A percentile compares a stretch with the other conserved stretches of the same genome.
These are phyloP conservation scores for Agelas oroides DNA, from an alignment of 37 sponge, comb jelly and placozoan genomes.

Conservation along the genomic window DNA sequence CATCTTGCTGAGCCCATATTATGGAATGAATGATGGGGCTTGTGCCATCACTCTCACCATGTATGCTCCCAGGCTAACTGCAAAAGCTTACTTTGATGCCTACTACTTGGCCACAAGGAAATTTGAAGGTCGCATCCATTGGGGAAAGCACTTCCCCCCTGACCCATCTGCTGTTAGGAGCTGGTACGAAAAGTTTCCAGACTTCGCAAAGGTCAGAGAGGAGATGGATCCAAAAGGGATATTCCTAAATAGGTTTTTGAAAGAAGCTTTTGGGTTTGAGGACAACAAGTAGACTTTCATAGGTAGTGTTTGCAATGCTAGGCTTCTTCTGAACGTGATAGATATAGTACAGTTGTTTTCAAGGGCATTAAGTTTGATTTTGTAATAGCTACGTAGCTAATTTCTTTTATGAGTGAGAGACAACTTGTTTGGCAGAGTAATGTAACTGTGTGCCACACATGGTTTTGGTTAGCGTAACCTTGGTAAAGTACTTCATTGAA, in stretches of 20 bases:
- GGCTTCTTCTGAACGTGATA: no score
- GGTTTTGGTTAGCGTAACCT: no score
- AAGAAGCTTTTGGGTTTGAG: constrained; percentile 29
- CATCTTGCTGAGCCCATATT: constrained; percentile 45
- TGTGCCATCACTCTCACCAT: constrained; percentile 76
- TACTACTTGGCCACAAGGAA: constrained; percentile 42
- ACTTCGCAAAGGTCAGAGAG: constrained; percentile 19
- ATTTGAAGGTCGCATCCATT: constrained; percentile 37
- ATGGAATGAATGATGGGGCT: neutral
- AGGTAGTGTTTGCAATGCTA: no score
- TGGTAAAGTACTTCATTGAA: no score
- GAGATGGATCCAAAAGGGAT: constrained; percentile 52
- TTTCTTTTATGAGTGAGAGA: no score
- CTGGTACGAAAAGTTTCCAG: constrained; percentile 29
- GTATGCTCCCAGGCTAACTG: constrained; percentile 28
- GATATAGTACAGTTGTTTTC: no score
- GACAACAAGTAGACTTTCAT: neutral
- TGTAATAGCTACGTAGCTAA: no score
- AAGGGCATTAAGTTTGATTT: no score
- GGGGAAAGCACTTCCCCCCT: constrained; percentile 60
- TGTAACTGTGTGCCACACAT: no score
- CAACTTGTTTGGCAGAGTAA: no score
- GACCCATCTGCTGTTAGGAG: neutral
- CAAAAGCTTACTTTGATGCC: constrained; percentile 36
- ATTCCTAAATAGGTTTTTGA: constrained; percentile 37